Evolutionary conservation across 2,888 invertebrate genomes (phyloP).

Genomic region (Agrochola litura): DNA sequence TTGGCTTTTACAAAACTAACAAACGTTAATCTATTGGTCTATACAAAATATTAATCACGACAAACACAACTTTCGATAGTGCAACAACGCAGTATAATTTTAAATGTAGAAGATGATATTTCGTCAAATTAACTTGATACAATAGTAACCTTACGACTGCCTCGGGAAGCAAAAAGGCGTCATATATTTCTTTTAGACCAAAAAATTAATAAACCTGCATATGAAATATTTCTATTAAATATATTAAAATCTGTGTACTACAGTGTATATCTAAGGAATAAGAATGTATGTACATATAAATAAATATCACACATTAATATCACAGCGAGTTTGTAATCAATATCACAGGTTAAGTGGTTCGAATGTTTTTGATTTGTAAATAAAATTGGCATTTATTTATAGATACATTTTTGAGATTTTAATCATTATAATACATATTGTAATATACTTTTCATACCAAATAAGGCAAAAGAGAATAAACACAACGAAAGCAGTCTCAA

Average conservation of each 20-base stretch:
- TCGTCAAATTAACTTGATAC: neutral
- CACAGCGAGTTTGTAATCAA: slow-evolving; percentile 51
- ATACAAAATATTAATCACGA: neutral
- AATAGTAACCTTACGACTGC: neutral
- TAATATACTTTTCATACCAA: too few species aligned
- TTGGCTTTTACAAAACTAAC: too few species aligned
- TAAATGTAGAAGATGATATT: neutral
- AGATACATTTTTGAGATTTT: too few species aligned
- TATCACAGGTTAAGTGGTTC: slow-evolving; percentile 41
- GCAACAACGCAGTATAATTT: neutral
- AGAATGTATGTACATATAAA: slow-evolving; percentile 59
- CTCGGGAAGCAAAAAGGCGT: neutral
- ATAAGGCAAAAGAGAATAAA: too few species aligned
- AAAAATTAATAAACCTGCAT: slow-evolving; percentile 55
- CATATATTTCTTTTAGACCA: too few species aligned
- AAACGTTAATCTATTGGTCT: neutral
- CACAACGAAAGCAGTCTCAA: too few species aligned
- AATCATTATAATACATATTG: too few species aligned
- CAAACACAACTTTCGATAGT: neutral
- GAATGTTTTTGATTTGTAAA: slow-evolving; percentile 18
- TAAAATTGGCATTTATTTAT: too few species aligned
- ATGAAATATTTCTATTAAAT: slow-evolving; percentile 11
- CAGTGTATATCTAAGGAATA: slow-evolving; percentile 45
- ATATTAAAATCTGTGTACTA: slow-evolving; percentile 38
- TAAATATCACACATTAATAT: slow-evolving; percentile 63